Evolutionary conservation across 2,888 invertebrate species (phyloP), one percentile per base, ranked within the genome.

Genomic region (Osedax frankpressi): DNA sequence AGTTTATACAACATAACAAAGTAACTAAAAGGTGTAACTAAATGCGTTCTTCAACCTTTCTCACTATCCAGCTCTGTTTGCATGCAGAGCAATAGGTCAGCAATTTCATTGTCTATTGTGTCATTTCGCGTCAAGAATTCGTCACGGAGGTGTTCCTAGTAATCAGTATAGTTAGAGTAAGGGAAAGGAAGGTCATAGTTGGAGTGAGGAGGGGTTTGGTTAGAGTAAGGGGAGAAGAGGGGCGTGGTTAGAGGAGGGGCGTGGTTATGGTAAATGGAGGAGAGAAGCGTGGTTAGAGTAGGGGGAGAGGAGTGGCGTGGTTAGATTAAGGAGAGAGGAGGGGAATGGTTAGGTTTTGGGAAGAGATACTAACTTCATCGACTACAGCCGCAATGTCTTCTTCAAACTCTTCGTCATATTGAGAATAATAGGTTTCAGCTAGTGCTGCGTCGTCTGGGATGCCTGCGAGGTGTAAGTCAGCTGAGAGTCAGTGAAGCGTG

Each of bases 341-440:
- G 44, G 44, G 44, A 11, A 19, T 11, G 44, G 6, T 6, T 44
- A 44, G 19, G 19, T 19, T 44, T 44, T 44, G 19, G 19, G 6
- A 6, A 44, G 44, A 44, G 44, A 11, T 70, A n/a, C n/a, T n/a
- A n/a, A n/a, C n/a, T n/a, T n/a, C n/a, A n/a, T n/a, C n/a, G n/a
- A n/a, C n/a, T n/a, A n/a, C n/a, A n/a, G n/a, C n/a, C n/a, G n/a
- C n/a, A n/a, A 30, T 70, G 25, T 30, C 25, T 3, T 78, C 79
- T 69, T 79, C 78, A 76, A 81, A 81, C 28, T 76, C 76, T 67
- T 82, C 82, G 29, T 82, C 82, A 77, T 80, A 84, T 77, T 83
- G 83, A n/a, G 80, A 81, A 77, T 84, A 84, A 75, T 81, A 84
- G 0, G 82, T 82, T 68, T 84, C 81, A 2, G 84, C 84, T 30